Percentiles rank a stretch among this genome's conserved stretches.
These are phyloP conservation scores for Charaxes varanes DNA, from an alignment of 1,140 invertebrate genomes.

Conservation along the genomic window DNA sequence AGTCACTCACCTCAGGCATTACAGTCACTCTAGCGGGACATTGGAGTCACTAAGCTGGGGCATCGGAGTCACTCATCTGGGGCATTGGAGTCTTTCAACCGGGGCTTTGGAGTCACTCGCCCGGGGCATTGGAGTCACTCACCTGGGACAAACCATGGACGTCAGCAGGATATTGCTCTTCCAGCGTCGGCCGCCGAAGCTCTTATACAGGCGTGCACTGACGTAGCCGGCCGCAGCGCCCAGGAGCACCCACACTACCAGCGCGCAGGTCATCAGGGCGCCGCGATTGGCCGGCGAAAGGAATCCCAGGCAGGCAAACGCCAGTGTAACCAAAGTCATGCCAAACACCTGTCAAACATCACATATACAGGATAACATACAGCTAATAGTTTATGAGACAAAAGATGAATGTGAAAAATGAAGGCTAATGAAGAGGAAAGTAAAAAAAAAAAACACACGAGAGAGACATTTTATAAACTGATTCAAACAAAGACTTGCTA, in stretches of 20 bases:
- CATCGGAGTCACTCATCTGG: too few relatives aligned
- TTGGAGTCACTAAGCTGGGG: too few relatives aligned
- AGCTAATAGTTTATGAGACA: background rate
- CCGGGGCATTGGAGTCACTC: constrained; percentile 29
- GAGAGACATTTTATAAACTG: too few relatives aligned
- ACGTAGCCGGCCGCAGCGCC: constrained; percentile 97
- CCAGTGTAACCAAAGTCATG: constrained; percentile 86
- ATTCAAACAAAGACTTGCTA: background rate
- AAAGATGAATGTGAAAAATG: too few relatives aligned
- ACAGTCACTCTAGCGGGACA: too few relatives aligned
- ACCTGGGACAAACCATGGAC: constrained; percentile 96
- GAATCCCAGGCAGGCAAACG: constrained; percentile 98
- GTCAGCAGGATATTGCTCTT: constrained; percentile 98
- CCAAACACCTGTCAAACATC: constrained; percentile 64
- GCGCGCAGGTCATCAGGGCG: constrained; percentile 97
- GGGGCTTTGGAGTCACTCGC: background rate
- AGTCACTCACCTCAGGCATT: too few relatives aligned
- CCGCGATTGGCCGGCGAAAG: constrained; percentile 98
- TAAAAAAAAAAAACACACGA: too few relatives aligned
- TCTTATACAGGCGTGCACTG: constrained; percentile 97
- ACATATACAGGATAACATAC: background rate
- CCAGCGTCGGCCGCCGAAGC: constrained; percentile 98
- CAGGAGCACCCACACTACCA: constrained; percentile 95
- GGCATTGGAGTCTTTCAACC: too few relatives aligned
- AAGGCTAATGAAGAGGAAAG: too few relatives aligned